A percentile compares a stretch with the other conserved stretches of the same genome.
Evolutionary conservation across 1,140 invertebrate genomes (phyloP).

Genomic region (Ostrea denselamellosa): DNA sequence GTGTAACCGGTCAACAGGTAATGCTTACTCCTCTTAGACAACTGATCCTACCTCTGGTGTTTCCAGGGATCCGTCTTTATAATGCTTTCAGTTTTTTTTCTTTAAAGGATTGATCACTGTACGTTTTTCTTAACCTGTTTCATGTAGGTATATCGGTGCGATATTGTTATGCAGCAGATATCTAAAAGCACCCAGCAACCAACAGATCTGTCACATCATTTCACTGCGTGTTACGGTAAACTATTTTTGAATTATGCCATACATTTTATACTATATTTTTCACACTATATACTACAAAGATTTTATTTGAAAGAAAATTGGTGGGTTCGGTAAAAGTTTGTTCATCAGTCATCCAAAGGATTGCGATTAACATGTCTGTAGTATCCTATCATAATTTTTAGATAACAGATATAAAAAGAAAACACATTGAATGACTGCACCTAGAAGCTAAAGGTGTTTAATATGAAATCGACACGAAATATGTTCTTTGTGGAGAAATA

Average conservation of each 20-base stretch:
- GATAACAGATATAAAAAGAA: background rate
- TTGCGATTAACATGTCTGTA: conserved; percentile 11
- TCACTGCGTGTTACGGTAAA: background rate
- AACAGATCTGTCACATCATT: too few species aligned
- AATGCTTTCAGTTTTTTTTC: too few species aligned
- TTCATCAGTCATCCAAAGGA: background rate
- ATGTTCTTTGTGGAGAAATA: background rate
- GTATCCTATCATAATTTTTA: background rate
- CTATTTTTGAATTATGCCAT: background rate
- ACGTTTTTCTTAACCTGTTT: too few species aligned
- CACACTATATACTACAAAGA: background rate
- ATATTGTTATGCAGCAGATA: too few species aligned
- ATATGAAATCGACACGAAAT: background rate
- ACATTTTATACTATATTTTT: background rate
- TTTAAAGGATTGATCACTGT: too few species aligned
- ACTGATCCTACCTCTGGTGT: too few species aligned
- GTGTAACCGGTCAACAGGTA: too few species aligned
- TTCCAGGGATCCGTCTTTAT: too few species aligned
- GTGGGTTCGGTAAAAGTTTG: background rate
- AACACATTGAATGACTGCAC: background rate
- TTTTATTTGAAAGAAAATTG: background rate
- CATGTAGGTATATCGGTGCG: too few species aligned
- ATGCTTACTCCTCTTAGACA: too few species aligned
- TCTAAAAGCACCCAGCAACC: too few species aligned
- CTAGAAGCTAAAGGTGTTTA: background rate